These are phyloP conservation scores for Engystomops pustulosus DNA, from an alignment of 2,113 vertebrate genomes.

Conservation along the genomic window DNA sequence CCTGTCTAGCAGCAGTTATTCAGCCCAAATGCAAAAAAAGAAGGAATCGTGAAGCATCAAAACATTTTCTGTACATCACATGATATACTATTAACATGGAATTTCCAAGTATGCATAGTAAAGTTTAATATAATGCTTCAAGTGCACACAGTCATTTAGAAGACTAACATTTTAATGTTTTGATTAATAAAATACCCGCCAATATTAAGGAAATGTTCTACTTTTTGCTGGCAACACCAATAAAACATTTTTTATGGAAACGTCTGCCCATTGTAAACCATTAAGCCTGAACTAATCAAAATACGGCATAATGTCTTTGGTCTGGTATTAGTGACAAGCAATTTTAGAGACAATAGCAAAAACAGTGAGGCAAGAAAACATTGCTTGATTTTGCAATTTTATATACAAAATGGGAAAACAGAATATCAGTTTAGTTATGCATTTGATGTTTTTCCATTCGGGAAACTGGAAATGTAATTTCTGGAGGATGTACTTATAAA, in stretches of 20 bases:
- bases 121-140: not conserved
- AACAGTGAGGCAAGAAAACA: not conserved
- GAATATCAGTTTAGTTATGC: not conserved
- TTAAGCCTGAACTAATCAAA: not conserved
- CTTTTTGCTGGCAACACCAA: not conserved
- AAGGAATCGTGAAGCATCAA: not conserved
- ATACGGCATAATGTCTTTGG: not conserved
- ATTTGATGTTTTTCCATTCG: not conserved
- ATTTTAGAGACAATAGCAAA: not conserved
- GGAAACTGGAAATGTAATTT: not conserved
- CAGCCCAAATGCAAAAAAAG: not conserved
- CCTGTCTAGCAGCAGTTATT: not conserved
- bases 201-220: not conserved
- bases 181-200: not conserved
- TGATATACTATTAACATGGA: not conserved
- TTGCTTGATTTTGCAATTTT: not conserved
- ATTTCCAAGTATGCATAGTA: not conserved
- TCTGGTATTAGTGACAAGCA: conserved; percentile 4
- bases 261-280: not conserved
- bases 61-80: not conserved
- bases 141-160: not conserved
- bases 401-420: not conserved
- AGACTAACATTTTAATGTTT: not conserved
- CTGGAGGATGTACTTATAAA: not conserved
- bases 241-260: not conserved